phyloP scores from a whole-genome alignment of 2,113 vertebrate species.

The Verasper variegatus region DNA sequence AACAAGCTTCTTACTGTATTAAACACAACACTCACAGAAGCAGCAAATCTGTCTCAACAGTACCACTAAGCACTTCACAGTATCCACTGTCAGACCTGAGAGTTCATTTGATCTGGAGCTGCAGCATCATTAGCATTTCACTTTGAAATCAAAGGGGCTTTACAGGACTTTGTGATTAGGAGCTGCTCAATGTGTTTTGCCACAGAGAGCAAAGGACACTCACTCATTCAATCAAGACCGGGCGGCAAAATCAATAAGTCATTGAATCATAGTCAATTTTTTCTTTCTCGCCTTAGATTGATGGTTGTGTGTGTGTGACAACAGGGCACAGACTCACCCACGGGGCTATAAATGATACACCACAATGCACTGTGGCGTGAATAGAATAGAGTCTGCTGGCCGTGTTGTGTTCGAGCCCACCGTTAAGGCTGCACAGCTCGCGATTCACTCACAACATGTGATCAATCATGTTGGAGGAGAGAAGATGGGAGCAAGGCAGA shows the following conservation, averaged over 20 bases:
- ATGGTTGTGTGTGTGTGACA: constrained; percentile 14
- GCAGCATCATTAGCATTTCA: neutral
- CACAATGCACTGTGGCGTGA: constrained; percentile 44
- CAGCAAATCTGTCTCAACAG: neutral
- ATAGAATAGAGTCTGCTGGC: constrained; percentile 38
- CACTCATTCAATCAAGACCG: constrained; percentile 12
- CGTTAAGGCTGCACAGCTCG: constrained; percentile 33
- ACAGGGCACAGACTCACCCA: constrained; percentile 17
- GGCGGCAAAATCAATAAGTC: constrained; percentile 49
- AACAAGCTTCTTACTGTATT: neutral
- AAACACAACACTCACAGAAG: neutral
- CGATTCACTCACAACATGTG: constrained; percentile 13
- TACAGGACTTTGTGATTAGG: constrained; percentile 19
- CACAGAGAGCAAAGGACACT: constrained; percentile 13
- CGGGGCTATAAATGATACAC: constrained; percentile 44
- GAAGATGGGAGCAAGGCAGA: neutral
- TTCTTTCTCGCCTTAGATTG: constrained; percentile 11
- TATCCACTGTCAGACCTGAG: neutral
- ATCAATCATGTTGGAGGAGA: constrained; percentile 32
- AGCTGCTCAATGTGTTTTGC: constrained; percentile 7
- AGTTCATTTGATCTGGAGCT: neutral
- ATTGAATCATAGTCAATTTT: constrained; percentile 40
- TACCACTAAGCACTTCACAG: neutral
- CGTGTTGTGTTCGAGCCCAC: constrained; percentile 12
- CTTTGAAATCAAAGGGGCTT: constrained; percentile 6